A percentile compares a stretch with the other conserved stretches of the same genome.
Conservation (phyloP, 1,140 invertebrate species). For the Brachionus manjavacas region DNA sequence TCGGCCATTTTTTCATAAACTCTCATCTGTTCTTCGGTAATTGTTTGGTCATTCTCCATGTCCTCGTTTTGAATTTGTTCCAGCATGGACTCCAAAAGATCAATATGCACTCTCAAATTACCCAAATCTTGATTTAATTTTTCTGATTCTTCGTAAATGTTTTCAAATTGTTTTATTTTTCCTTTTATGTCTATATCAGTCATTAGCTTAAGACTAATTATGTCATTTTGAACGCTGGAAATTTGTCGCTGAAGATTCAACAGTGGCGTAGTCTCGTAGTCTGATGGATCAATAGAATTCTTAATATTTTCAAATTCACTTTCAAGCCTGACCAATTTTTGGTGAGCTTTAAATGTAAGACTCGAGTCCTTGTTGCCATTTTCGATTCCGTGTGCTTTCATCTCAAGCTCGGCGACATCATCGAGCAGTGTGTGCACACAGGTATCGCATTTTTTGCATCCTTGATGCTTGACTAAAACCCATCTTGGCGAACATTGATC, state of each 20-base stretch:
- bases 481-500: conserved; percentile 77
- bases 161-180: background rate
- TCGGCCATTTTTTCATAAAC: background rate
- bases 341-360: conserved; percentile 28
- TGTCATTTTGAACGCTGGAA: conserved; percentile 21
- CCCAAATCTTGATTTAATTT: conserved; percentile 16
- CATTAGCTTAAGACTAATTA: background rate
- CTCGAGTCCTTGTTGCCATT: conserved; percentile 55
- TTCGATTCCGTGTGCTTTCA: conserved; percentile 63
- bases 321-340: conserved; percentile 23
- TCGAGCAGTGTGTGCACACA: conserved; percentile 81
- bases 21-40: conserved; percentile 8
- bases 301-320: conserved; percentile 14
- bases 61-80: conserved; percentile 15
- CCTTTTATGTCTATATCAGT: conserved; percentile 3
- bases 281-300: background rate
- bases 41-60: background rate
- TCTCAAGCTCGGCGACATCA: conserved; percentile 70
- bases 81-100: conserved; percentile 2
- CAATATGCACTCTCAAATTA: background rate
- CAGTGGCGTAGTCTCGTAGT: background rate
- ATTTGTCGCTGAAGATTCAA: conserved; percentile 25
- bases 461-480: conserved; percentile 65
- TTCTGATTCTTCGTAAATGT: background rate
- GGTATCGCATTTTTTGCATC: conserved; percentile 69